phyloP scores from a whole-genome alignment of 2,797 vertebrate species.

The Kryptopterus vitreolus region DNA sequence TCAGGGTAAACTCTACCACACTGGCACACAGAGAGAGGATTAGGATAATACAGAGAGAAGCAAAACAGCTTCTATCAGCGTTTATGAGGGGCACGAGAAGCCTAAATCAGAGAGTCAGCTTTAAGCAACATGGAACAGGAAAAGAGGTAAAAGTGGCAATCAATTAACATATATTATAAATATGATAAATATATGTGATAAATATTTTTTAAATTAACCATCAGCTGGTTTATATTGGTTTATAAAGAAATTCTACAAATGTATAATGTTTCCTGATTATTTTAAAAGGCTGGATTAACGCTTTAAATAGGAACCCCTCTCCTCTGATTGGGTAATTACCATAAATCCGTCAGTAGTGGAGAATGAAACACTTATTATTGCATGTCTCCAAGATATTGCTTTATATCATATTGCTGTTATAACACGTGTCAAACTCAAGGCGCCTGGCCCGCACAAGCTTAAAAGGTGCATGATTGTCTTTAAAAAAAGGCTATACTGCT shows the following conservation, averaged over 20 bases:
- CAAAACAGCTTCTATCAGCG: conserved; percentile 17
- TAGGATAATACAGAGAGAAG: conserved; percentile 23
- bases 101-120: conserved; percentile 9
- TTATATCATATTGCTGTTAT: too few relatives aligned
- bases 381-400: neutral
- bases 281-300: neutral
- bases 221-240: neutral
- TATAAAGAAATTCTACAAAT: neutral
- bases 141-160: neutral
- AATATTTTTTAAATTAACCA: too few relatives aligned
- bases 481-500: too few relatives aligned
- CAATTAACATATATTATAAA: too few relatives aligned
- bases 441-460: too few relatives aligned
- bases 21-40: conserved; percentile 39
- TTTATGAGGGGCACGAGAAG: neutral
- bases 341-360: neutral
- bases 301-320: neutral
- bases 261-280: too few relatives aligned
- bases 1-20: conserved; percentile 67
- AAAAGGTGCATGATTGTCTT: too few relatives aligned
- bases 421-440: too few relatives aligned
- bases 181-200: too few relatives aligned
- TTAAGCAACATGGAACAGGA: neutral
- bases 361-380: too few relatives aligned
- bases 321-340: neutral